Evolutionary conservation across 1,140 invertebrate species (phyloP).

Genomic region (Drosophila ohnishii): DNA sequence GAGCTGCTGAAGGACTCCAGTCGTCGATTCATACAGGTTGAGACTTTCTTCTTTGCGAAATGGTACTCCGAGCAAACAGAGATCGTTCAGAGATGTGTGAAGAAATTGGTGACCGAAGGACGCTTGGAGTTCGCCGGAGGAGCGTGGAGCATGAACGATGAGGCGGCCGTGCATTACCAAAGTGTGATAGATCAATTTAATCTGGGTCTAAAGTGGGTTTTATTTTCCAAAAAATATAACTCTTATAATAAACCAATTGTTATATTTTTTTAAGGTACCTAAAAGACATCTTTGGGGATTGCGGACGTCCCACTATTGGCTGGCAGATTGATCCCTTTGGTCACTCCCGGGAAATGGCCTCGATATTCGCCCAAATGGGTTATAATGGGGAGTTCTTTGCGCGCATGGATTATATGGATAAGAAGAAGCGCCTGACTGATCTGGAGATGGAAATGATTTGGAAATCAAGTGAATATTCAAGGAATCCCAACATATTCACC

Average conservation of each 20-base stretch:
- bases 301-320: conserved; percentile 90
- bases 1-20: conserved; percentile 89
- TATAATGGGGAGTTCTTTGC: conserved; percentile 95
- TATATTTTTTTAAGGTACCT: conserved; percentile 83
- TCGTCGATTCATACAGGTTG: conserved; percentile 90
- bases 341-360: conserved; percentile 94
- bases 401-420: conserved; percentile 95
- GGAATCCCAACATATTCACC: conserved; percentile 88
- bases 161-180: conserved; percentile 95
- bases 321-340: conserved; percentile 98
- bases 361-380: conserved; percentile 91
- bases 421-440: conserved; percentile 85
- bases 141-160: conserved; percentile 97
- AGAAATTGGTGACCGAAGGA: conserved; percentile 87
- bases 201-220: conserved; percentile 88
- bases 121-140: conserved; percentile 94
- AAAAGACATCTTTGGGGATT: conserved; percentile 92
- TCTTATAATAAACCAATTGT: no score
- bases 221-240: not conserved
- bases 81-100: conserved; percentile 84
- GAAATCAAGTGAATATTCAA: conserved; percentile 87
- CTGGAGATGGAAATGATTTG: conserved; percentile 84
- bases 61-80: conserved; percentile 94
- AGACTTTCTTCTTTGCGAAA: conserved; percentile 95
- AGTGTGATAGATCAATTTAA: conserved; percentile 97